Base-by-base conservation (phyloP, 2,888 invertebrate genomes). In the Seira ritae region DNA sequence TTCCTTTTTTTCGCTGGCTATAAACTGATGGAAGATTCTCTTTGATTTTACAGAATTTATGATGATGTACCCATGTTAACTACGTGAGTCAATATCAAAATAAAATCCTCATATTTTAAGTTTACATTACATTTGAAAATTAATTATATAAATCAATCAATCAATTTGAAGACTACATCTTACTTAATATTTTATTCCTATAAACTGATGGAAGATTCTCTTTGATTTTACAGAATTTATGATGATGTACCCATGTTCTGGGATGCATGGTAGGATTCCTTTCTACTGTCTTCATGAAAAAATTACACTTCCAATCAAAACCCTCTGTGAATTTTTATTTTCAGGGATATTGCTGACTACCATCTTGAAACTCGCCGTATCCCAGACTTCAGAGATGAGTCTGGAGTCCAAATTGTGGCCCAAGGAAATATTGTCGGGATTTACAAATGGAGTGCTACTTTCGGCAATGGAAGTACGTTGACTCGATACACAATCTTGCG, bases 321-420 rank as follows among this genome's bases (percentile, higher is more conserved):
- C n/a, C n/a, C n/a, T n/a, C n/a, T n/a, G n/a, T n/a, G n/a, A n/a
- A n/a, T n/a, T n/a, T n/a, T n/a, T n/a, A n/a, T n/a, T 75, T 67
- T 1, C 31, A 67, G 66, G 81, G 77, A 85, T 55, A 70, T 75
- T 22, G 92, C 92, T 91, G 92, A 92, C 89, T 92, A 92, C 87
- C 92, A 92, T 86, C 87, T 92, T 67, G 92, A 92, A 87, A 92
- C 92, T 2, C 90, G 91, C 90, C 86, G 88, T 24, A 71, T 71
- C 0, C 82, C 76, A 15, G 70, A 71, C 10, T 83, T 31, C 68
- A 75, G 15, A 0, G 37, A 77, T 15, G 67, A 78, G 6, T 22
- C 50, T 10, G 37, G 22, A 2, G 31, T 78, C 10, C 12, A 70
- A 8, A 17, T 75, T 10, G 24, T 75, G 0, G 71, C 80, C 0